Conservation (phyloP, 2,113 vertebrate genomes). For the Gambusia affinis region DNA sequence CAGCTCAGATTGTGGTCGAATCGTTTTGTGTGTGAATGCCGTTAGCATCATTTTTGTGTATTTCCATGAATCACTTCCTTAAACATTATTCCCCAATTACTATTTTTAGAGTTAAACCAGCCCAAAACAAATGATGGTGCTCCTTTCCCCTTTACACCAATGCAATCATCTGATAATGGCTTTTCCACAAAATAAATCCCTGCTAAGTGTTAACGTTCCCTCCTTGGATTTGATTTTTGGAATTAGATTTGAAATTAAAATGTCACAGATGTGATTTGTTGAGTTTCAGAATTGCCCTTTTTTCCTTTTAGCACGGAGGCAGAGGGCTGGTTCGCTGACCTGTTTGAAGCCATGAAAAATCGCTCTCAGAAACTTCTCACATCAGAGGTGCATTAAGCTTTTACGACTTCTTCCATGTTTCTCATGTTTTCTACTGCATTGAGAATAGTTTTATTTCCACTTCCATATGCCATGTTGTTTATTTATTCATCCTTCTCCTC, state of each 20-base stretch:
- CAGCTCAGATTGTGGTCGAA: not conserved
- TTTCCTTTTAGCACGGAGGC: conserved; percentile 58
- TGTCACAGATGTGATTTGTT: conserved; percentile 11
- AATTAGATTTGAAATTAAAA: conserved; percentile 48
- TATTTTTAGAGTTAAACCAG: conserved; percentile 42
- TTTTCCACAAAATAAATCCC: conserved; percentile 28
- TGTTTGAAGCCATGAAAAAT: conserved; percentile 59
- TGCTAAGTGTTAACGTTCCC: conserved; percentile 18
- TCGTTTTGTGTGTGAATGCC: not conserved
- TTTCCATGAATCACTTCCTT: conserved; percentile 18
- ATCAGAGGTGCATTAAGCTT: conserved; percentile 39
- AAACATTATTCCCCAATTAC: not conserved
- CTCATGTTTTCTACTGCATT: not conserved
- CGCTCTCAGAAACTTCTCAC: conserved; percentile 7
- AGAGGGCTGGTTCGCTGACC: conserved; percentile 67
- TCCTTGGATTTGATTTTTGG: conserved; percentile 13
- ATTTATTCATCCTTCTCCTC: not conserved
- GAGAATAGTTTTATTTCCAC: not conserved
- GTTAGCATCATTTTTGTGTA: conserved; percentile 14
- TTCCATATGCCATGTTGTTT: not conserved
- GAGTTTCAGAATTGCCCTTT: conserved; percentile 12
- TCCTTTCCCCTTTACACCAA: conserved; percentile 20
- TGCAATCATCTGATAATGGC: conserved; percentile 21
- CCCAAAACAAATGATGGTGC: conserved; percentile 34
- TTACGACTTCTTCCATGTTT: not conserved